These are phyloP conservation scores for Panthera tigris DNA, from an alignment of 2,113 vertebrate species.

Conservation along the genomic window DNA sequence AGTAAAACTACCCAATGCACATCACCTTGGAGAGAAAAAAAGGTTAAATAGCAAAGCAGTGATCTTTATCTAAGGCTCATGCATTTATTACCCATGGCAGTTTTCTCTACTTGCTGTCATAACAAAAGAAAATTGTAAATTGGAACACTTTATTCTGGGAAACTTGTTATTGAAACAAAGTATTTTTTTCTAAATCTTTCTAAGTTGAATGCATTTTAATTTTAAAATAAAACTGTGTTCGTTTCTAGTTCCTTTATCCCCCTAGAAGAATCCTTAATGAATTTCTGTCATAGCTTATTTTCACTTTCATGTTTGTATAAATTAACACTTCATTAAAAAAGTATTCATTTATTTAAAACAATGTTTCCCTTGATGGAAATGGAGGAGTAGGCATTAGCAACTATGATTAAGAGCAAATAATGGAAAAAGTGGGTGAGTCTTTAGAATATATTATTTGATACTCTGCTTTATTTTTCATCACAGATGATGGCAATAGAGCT, in stretches of 20 bases:
- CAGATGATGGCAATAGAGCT: background rate
- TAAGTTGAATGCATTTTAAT: slow-evolving; percentile 54
- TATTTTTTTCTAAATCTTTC: background rate
- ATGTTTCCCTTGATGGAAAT: slow-evolving; percentile 33
- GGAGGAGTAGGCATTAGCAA: slow-evolving; percentile 3
- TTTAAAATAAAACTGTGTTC: slow-evolving; percentile 48
- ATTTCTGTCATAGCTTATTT: slow-evolving; percentile 62
- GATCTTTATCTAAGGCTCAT: slow-evolving; percentile 65
- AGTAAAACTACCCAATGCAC: slow-evolving; percentile 54
- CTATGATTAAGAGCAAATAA: background rate
- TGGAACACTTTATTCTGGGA: slow-evolving; percentile 39
- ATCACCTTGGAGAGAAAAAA: slow-evolving; percentile 55
- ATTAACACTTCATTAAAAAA: slow-evolving; percentile 66
- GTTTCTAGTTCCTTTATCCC: slow-evolving; percentile 27
- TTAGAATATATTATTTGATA: background rate
- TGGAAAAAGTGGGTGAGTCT: background rate
- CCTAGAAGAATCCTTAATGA: slow-evolving; percentile 46
- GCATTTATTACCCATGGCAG: slow-evolving; percentile 22
- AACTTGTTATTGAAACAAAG: slow-evolving; percentile 19
- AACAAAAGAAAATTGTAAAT: slow-evolving; percentile 64
- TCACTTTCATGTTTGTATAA: slow-evolving; percentile 60
- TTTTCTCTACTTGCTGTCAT: slow-evolving; percentile 47
- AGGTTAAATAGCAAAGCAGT: slow-evolving; percentile 52
- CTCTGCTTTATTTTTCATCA: background rate
- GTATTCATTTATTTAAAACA: slow-evolving; percentile 61